Conservation (phyloP, 2,888 invertebrate genomes). For the Copidosoma aretas region DNA sequence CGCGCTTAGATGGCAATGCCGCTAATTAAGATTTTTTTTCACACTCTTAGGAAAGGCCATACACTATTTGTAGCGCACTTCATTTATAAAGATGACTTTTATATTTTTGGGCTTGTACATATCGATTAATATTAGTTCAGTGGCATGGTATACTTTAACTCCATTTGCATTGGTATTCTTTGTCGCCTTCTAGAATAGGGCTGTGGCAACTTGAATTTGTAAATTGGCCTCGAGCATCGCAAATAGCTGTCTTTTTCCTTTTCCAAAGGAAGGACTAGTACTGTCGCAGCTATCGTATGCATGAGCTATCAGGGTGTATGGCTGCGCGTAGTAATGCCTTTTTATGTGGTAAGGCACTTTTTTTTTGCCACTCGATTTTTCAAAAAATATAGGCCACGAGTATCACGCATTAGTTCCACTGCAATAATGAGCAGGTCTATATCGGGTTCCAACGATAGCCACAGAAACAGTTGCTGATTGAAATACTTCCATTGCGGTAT, state of each 20-base stretch:
- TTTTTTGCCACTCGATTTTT: conserved; percentile 10
- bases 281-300: conserved; percentile 28
- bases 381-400: conserved; percentile 11
- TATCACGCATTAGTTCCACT: conserved; percentile 15
- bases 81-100: not conserved
- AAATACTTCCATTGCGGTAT: conserved; percentile 33
- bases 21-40: conserved; percentile 3
- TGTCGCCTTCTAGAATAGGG: conserved; percentile 23
- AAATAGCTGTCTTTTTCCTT: conserved; percentile 24
- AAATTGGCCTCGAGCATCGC: conserved; percentile 5
- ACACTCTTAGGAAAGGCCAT: not conserved
- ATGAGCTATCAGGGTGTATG: no score
- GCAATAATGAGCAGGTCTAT: conserved; percentile 27
- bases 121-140: not conserved
- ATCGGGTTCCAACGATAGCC: conserved; percentile 33
- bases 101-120: not conserved
- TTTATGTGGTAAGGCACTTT: conserved; percentile 1
- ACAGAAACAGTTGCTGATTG: conserved; percentile 17
- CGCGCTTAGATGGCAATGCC: conserved; percentile 19
- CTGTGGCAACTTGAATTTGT: conserved; percentile 1
- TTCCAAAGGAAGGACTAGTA: conserved; percentile 24
- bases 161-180: conserved; percentile 21
- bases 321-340: conserved; percentile 9
- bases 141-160: conserved; percentile 6
- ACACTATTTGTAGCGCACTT: conserved; percentile 12